phyloP scores from a whole-genome alignment of 2,113 vertebrate genomes.

The Acanthisitta chloris region DNA sequence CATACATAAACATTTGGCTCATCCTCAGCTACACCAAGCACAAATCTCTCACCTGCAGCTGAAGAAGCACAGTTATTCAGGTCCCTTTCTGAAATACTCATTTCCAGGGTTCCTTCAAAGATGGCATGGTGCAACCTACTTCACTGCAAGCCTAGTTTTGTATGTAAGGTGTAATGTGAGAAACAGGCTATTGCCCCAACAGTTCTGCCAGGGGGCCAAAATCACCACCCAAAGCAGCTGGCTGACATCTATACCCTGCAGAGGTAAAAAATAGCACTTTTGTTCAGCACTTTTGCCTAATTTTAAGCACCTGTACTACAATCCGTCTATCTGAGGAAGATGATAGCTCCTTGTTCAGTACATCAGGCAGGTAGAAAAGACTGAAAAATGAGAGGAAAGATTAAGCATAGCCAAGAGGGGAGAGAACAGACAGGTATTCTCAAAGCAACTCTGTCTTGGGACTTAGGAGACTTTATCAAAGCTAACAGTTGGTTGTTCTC shows the following conservation, averaged over 20 bases:
- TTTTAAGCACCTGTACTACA: neutral
- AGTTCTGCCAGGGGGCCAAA: neutral
- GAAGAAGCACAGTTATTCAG: neutral
- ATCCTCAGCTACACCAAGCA: neutral
- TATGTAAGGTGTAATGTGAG: neutral
- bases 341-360: accelerated
- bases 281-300: neutral
- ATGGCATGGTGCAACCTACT: accelerated
- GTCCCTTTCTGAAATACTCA: neutral
- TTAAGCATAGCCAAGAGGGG: accelerated
- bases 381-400: neutral
- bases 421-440: neutral
- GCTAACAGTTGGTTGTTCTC: neutral
- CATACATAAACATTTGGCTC: accelerated
- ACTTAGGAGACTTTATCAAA: neutral
- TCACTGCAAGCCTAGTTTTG: accelerated
- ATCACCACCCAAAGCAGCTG: neutral
- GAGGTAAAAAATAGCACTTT: accelerated
- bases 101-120: neutral
- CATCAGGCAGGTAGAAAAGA: neutral
- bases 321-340: neutral
- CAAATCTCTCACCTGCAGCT: neutral
- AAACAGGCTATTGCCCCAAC: neutral
- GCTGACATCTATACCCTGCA: neutral
- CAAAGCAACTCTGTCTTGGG: neutral